Conservation (phyloP, 92 coral and sea anemone genomes). For the Epizoanthus rinbou region DNA sequence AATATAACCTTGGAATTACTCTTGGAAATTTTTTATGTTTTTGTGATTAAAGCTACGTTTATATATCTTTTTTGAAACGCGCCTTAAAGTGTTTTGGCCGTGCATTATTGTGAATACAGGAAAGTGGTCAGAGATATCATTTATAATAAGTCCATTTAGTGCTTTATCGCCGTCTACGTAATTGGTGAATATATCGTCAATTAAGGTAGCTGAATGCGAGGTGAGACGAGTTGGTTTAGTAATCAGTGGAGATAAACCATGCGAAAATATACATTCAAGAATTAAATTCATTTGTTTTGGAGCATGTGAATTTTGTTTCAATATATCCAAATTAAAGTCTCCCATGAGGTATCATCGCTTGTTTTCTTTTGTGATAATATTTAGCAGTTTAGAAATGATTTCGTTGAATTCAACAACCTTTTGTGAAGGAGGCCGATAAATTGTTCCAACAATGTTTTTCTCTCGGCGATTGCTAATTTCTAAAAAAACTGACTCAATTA, state of each 20-base stretch:
- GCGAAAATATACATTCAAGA: too few species aligned
- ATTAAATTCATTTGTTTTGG: too few species aligned
- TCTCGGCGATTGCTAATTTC: neutral
- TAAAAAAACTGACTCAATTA: slow-evolving; percentile 1
- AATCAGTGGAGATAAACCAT: too few species aligned
- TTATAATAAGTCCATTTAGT: neutral
- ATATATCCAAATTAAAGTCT: too few species aligned
- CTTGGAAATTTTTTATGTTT: slow-evolving; percentile 7
- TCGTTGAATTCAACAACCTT: slow-evolving; percentile 28
- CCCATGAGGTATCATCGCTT: neutral
- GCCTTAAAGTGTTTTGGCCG: neutral
- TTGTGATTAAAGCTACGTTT: neutral
- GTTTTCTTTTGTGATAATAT: neutral
- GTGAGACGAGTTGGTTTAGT: too few species aligned
- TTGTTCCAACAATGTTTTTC: slow-evolving; percentile 35
- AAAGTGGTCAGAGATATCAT: neutral
- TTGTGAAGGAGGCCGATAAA: slow-evolving; percentile 32
- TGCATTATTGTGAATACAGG: neutral
- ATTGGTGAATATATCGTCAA: too few species aligned
- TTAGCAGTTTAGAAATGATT: slow-evolving; percentile 6
- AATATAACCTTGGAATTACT: too few species aligned
- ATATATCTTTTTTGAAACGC: neutral
- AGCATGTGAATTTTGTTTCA: too few species aligned
- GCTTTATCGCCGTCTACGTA: too few species aligned
- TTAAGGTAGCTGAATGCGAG: too few species aligned